These are phyloP conservation scores for Panthera tigris DNA, from an alignment of 2,113 vertebrate species.

Conservation along the genomic window DNA sequence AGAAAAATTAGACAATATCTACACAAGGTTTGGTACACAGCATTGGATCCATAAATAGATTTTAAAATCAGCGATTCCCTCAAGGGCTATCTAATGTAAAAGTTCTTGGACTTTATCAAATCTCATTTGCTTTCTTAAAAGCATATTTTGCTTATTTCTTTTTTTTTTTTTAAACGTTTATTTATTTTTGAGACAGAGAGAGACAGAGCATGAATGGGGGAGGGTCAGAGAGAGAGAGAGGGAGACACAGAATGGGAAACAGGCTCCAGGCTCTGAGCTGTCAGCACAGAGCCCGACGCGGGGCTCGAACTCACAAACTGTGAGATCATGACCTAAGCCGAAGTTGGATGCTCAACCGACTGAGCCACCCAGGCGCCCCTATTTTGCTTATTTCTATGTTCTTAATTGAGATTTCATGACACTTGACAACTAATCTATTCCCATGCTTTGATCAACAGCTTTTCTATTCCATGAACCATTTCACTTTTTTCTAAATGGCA, in stretches of 20 bases:
- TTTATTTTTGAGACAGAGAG: no score
- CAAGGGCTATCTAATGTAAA: not conserved
- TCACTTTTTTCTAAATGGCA: constrained; percentile 26
- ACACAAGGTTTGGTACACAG: not conserved
- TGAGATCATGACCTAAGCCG: no score
- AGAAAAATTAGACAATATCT: not conserved
- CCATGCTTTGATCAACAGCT: not conserved
- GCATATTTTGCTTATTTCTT: not conserved
- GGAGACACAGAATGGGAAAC: no score
- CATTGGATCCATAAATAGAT: not conserved
- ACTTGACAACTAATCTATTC: not conserved
- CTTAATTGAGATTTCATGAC: not conserved
- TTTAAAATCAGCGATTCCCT: not conserved
- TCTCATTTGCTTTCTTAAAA: constrained; percentile 33
- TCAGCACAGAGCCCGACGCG: no score
- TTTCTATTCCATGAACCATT: not conserved
- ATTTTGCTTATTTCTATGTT: not conserved
- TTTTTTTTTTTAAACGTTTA: no score
- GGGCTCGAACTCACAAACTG: no score
- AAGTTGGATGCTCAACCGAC: no score
- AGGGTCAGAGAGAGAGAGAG: no score
- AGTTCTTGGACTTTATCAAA: constrained; percentile 20
- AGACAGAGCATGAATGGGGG: no score
- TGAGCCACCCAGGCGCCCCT: no score
- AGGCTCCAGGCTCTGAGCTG: no score